phyloP scores from a whole-genome alignment of 1,140 invertebrate genomes.

The Pogonomyrmex californicus region DNA sequence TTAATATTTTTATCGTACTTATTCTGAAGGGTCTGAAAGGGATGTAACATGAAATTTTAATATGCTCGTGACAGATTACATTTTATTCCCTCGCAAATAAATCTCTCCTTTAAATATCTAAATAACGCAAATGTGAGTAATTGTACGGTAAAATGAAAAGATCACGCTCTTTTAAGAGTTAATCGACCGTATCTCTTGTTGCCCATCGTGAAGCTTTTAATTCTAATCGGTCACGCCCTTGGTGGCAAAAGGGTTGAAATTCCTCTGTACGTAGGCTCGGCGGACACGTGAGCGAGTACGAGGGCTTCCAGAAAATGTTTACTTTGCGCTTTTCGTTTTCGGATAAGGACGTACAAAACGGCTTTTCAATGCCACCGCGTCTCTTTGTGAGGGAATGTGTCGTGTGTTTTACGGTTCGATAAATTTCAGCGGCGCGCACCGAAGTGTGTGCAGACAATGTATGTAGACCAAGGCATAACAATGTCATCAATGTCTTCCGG shows the following conservation, averaged over 20 bases:
- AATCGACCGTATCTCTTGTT: slow-evolving; percentile 10
- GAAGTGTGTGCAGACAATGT: slow-evolving; percentile 48
- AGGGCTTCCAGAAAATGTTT: slow-evolving; percentile 12
- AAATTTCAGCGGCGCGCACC: slow-evolving; percentile 56
- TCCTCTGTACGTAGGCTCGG: neutral
- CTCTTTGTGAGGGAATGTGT: slow-evolving; percentile 21
- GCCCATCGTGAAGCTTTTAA: slow-evolving; percentile 27
- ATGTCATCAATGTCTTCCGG: slow-evolving; percentile 71
- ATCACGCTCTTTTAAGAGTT: slow-evolving; percentile 34
- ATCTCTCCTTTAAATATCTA: neutral
- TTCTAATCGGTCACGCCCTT: slow-evolving; percentile 38
- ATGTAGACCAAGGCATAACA: slow-evolving; percentile 57
- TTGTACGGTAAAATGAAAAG: slow-evolving; percentile 31
- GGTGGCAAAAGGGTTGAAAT: neutral
- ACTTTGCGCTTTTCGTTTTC: slow-evolving; percentile 36
- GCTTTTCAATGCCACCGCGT: slow-evolving; percentile 46
- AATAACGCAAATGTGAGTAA: neutral
- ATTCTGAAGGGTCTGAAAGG: neutral
- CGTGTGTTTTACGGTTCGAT: slow-evolving; percentile 53
- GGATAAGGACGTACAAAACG: slow-evolving; percentile 32
- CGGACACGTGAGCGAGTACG: neutral
- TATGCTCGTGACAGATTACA: neutral
- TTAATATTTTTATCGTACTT: neutral
- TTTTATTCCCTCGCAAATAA: neutral
- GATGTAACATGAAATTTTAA: neutral